Base-by-base conservation (phyloP, 2,113 vertebrate genomes). In the Eulacestoma nigropectus region DNA sequence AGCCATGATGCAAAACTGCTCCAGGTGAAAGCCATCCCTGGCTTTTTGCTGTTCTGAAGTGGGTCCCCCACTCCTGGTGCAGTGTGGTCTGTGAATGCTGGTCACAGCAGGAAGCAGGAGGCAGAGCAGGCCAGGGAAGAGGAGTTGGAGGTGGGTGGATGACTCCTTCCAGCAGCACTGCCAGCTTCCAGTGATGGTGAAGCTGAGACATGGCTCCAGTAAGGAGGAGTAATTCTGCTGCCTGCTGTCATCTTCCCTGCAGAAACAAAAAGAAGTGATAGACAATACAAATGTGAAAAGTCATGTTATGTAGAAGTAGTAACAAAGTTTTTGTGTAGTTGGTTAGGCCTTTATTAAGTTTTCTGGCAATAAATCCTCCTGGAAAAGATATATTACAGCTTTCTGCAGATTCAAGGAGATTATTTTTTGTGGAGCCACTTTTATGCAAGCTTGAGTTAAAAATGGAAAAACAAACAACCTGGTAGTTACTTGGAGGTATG, bases 381-480 rank as follows among this genome's bases (percentile, higher is more conserved):
- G 23, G 68, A 85, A 35, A 77, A 93, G 44, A 87, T 64, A 12
- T 27, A 67, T 57, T 46, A 37, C 7, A 7, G 56, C 18, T 77
- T 75, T 86, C 72, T 84, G 68, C 60, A 86, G n/a, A 33, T 49
- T 65, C 37, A 49, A 22, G 81, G 73, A 93, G 49, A 42, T 82
- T 90, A 70, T 96, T 96, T 97, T 87, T 57, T 82, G 60, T 85
- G 76, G 84, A 89, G 62, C 69, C 82, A 55, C 69, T 94, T 92
- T 90, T 70, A 75, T 84, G 67, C 79, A 81, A 92, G 76, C 56
- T 72, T 53, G 80, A 88, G 60, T 95, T 84, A 78, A 87, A 94
- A 76, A 96, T 87, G 83, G 80, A 93, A 96, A 95, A 96, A 92
- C 73, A 96, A 94, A 88, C 86, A 97, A 92, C 83, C 79, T 95